Base-by-base conservation (phyloP, 2,888 invertebrate genomes). In the Scaptomyza caliginosa region DNA sequence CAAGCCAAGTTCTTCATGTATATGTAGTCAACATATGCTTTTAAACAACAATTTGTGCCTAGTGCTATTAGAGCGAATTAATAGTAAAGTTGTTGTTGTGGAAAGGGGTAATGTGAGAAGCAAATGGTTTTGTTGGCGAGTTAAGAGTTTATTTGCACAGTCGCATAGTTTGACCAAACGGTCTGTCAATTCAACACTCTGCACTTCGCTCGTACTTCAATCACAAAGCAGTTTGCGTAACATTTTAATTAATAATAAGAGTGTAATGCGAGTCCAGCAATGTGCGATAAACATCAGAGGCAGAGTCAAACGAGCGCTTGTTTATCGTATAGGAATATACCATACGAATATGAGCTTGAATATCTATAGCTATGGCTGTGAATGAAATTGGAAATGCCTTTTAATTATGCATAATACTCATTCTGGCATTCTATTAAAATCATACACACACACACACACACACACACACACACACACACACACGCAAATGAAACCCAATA, bases 211-310 rank as follows among this genome's bases (percentile, higher is more conserved):
- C n/a, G n/a, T n/a, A n/a, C n/a, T 16, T 32, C 56, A 36, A 80
- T 78, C 80, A 55, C 30, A 60, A 62, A 64, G 66, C 78, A 63
- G 71, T 73, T 77, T 67, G 73, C 66, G 80, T 76, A 89, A 88
- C 80, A 82, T 77, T 82, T 88, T 86, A 88, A 88, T 87, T 88
- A 88, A 86, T 72, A 85, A 75, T 72, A 72, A 16, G 68, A 65
- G 60, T 67, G 82, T 77, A 89, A 86, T 88, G 67, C 64, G 74
- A 86, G 72, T 7, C 70, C 88, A 76, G 77, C 86, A 77, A 76
- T 69, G 34, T 34, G 71, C 55, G 66, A 66, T 69, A 67, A 79
- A 71, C 75, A 82, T 67, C 63, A 43, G n/a, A 49, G 8, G 16
- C 34, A 34, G 8, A 34, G 16, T 3, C 43, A 66, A 42, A 52